A percentile compares a stretch with the other conserved stretches of the same genome.
phyloP scores from a whole-genome alignment of 2,888 invertebrate species.

The Odontothrips loti region DNA sequence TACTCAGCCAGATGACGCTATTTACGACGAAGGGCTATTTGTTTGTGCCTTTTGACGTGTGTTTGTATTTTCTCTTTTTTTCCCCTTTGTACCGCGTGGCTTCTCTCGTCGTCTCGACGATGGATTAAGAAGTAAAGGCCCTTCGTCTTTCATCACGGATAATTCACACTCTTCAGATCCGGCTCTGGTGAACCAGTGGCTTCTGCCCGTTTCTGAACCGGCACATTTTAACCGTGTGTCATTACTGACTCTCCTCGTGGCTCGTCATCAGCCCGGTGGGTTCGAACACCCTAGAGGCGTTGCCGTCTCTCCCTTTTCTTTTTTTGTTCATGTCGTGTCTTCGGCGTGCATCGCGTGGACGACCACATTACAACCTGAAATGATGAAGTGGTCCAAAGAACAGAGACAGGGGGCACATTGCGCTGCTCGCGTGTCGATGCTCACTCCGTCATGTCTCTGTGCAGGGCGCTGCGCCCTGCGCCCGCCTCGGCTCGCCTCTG shows the following conservation, averaged over 20 bases:
- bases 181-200: no score
- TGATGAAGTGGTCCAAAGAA: not conserved
- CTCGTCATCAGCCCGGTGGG: no score
- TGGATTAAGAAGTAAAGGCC: no score
- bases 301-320: not conserved
- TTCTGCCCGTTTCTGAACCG: no score
- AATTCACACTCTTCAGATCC: no score
- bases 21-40: slow-evolving; percentile 5
- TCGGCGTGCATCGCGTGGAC: not conserved
- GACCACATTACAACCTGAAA: not conserved
- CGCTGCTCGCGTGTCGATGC: not conserved
- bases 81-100: not conserved
- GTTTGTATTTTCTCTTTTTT: not conserved
- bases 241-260: not conserved
- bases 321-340: not conserved
- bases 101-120: not conserved
- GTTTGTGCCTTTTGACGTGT: not conserved
- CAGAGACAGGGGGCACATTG: not conserved
- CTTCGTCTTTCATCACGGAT: no score
- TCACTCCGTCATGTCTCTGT: not conserved
- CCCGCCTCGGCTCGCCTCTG: no score
- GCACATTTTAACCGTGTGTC: no score
- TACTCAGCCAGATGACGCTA: not conserved
- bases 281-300: not conserved
- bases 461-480: no score